Base-by-base conservation (phyloP, 2,113 vertebrate species). In the Colinus virginianus region DNA sequence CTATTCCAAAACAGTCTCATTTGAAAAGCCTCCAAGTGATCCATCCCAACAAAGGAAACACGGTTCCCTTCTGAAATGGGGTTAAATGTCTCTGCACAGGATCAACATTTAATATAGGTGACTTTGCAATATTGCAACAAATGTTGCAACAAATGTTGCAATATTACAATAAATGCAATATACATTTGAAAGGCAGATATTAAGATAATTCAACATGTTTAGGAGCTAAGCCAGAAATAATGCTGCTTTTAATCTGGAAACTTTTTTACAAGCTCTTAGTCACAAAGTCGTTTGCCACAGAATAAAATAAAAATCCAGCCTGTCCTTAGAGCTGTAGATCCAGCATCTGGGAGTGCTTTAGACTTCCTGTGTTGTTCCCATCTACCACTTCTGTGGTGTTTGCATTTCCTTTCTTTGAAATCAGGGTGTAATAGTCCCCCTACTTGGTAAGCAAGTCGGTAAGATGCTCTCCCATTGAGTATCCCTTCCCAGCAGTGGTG, bases 11-110 rank as follows among this genome's bases (percentile, higher is more conserved):
- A 91, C 67, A 82, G 71, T 82, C 82, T 63, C 2, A 64, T 88
- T 77, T 90, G 85, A 94, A 82, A 90, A 77, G 67, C 11, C 30
- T 94, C 90, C 91, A 95, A 95, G 36, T 94, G 66, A 77, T 11
- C 87, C 55, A 82, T 46, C 88, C 34, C 23, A 68, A 49, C 11
- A 45, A 32, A 67, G 56, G 84, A 95, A 96, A 84, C 61, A 96
- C 76, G 13, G 32, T 32, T 77, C 17, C 25, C 23, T 70, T 78
- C 76, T 22, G 26, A 72, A 92, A 87, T 66, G 36, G n/a, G 55
- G 78, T 93, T 90, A 69, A 85, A 78, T 72, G 43, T 72, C 71
- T 88, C 92, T 84, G 82, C 51, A 70, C 22, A 32, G 72, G 32
- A 42, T 80, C 36, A 83, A 38, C 40, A 49, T 78, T 88, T 87